Conservation (phyloP, 2,888 invertebrate genomes). For the Brachyopa scutellaris region DNA sequence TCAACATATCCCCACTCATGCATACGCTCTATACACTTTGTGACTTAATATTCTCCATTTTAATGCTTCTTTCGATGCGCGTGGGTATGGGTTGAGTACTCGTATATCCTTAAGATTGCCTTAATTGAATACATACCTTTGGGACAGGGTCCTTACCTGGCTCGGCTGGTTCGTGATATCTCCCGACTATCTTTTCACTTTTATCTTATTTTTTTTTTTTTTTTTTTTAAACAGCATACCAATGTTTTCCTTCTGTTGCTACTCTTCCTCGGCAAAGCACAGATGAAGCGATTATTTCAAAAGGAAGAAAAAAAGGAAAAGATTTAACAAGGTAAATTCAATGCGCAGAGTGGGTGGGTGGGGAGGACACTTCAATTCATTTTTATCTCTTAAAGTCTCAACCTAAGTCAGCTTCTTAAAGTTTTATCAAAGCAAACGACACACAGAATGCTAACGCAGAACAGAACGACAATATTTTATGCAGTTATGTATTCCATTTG, state of each 20-base stretch:
- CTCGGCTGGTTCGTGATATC: constrained; percentile 29
- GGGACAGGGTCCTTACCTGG: constrained; percentile 36
- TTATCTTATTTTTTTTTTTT: constrained; percentile 23
- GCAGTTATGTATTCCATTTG: constrained; percentile 69
- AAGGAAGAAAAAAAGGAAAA: constrained; percentile 2
- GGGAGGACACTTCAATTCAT: constrained; percentile 53
- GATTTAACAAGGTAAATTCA: constrained; percentile 41
- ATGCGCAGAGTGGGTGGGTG: constrained; percentile 6
- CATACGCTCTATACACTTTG: constrained; percentile 29
- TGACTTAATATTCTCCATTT: constrained; percentile 46
- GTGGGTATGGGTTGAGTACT: neutral
- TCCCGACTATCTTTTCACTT: constrained; percentile 47
- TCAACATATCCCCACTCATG: constrained; percentile 7
- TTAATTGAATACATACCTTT: constrained; percentile 63
- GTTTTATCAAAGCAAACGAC: constrained; percentile 60
- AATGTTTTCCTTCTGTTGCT: constrained; percentile 31
- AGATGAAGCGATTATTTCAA: constrained; percentile 57
- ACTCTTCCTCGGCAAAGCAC: neutral
- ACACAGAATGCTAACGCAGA: constrained; percentile 21
- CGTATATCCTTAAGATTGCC: constrained; percentile 50
- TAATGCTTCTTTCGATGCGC: constrained; percentile 52
- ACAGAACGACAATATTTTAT: constrained; percentile 43
- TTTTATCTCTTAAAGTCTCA: constrained; percentile 63
- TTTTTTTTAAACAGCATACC: constrained; percentile 24
- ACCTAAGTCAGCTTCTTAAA: constrained; percentile 55